These are phyloP conservation scores for Trichonephila clavipes DNA, from an alignment of 1,140 invertebrate species.

Conservation along the genomic window DNA sequence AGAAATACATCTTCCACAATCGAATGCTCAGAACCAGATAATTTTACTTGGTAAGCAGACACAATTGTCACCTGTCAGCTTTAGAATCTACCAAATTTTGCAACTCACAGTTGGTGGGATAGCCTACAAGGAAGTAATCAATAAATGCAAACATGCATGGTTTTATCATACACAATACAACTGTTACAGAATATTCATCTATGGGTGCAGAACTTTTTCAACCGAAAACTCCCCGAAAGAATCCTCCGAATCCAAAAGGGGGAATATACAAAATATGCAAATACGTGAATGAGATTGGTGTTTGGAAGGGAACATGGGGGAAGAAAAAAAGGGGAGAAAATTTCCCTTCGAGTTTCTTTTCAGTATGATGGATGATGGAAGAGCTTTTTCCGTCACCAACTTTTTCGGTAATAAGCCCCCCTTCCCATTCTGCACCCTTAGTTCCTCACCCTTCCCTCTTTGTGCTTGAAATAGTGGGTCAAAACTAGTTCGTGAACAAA, in stretches of 20 bases:
- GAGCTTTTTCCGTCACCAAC: slow-evolving; percentile 63
- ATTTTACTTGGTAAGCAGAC: not conserved
- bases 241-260: not conserved
- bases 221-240: slow-evolving; percentile 37
- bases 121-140: not conserved
- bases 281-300: slow-evolving; percentile 60
- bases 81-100: not conserved
- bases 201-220: slow-evolving; percentile 5
- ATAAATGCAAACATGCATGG: not conserved
- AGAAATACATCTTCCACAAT: not conserved
- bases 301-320: not conserved
- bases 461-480: slow-evolving; percentile 29
- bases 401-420: slow-evolving; percentile 60
- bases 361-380: slow-evolving; percentile 48
- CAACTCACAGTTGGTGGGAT: not conserved
- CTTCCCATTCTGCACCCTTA: not conserved
- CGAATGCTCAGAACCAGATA: not conserved
- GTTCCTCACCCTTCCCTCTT: not conserved
- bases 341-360: slow-evolving; percentile 34
- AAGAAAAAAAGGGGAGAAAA: not conserved
- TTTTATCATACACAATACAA: not conserved
- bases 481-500: slow-evolving; percentile 2
- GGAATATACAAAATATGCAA: slow-evolving; percentile 64
- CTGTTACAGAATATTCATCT: slow-evolving; percentile 16
- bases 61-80: not conserved